Base-by-base conservation (phyloP, 2,888 invertebrate genomes). In the Epinotia demarniana region DNA sequence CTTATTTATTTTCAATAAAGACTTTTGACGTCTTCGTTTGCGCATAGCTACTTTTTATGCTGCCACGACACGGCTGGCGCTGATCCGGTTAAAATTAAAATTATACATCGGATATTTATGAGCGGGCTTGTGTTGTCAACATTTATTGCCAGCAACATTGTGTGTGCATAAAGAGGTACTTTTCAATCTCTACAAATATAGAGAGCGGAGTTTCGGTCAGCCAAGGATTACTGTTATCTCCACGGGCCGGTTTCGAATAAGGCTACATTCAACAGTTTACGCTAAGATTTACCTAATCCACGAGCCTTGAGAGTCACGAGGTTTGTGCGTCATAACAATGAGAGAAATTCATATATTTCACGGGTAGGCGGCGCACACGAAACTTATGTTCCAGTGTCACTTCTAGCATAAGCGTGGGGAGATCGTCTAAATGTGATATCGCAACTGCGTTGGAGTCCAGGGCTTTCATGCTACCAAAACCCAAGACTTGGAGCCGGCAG, bases 211-310 rank as follows among this genome's bases (percentile, higher is more conserved):
- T 23, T 23, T 53, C 43, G 58, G 27, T 46, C 46, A 57, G 23
- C 69, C 55, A 39, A 46, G 68, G 58, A 58, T 69, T 69, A 69
- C 11, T n/a, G 11, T 43, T 60, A 69, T 69, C 69, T 60, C 11
- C 3, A 69, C 27, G 6, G n/a, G 27, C 33, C 13, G 6, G 58
- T 13, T 58, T 58, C 58, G 60, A 60, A 69, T 46, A 69, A 68
- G 19, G 57, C 60, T 4, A 58, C 23, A 58, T 46, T 46, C n/a
- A 13, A 27, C 57, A n/a, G 27, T 69, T 60, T 69, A n/a, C 69
- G 55, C 18, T 6, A 53, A 53, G 55, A 39, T 67, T 9, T 60
- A n/a, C 23, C 5, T 69, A 46, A 69, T 69, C 69, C 23, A 9
- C 23, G 12, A 43, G 23, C 58, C 69, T 68, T 58, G 57, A 43